Percentiles rank a stretch among this genome's conserved stretches.
These are phyloP conservation scores for Panopea generosa DNA, from an alignment of 2,888 invertebrate genomes.

Conservation along the genomic window DNA sequence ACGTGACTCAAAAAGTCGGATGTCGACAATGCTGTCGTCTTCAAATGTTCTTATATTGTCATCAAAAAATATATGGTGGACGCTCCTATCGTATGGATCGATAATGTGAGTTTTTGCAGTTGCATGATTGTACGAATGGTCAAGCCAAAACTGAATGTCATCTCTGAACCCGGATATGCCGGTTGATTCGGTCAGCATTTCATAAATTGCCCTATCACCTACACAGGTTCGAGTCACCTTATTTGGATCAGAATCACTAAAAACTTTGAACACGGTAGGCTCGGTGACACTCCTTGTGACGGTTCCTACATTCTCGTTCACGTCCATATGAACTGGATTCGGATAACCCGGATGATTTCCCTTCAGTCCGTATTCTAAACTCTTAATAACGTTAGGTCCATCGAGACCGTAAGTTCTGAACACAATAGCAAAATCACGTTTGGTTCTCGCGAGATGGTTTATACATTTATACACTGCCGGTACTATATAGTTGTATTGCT, in stretches of 20 bases:
- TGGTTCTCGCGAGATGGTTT: conserved; percentile 69
- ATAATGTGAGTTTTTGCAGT: conserved; percentile 83
- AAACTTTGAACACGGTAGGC: conserved; percentile 60
- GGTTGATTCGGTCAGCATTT: conserved; percentile 70
- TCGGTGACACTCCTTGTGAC: conserved; percentile 68
- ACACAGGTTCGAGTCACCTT: conserved; percentile 38
- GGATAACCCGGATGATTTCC: conserved; percentile 81
- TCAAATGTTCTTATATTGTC: conserved; percentile 83
- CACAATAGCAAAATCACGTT: conserved; percentile 81
- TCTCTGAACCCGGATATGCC: conserved; percentile 83
- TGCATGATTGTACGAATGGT: conserved; percentile 77
- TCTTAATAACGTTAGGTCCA: conserved; percentile 79
- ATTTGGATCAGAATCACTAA: conserved; percentile 15
- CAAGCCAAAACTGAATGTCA: conserved; percentile 82
- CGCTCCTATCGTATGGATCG: conserved; percentile 73
- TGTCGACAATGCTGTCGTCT: conserved; percentile 83
- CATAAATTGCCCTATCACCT: conserved; percentile 77
- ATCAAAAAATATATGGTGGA: conserved; percentile 84
- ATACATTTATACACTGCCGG: conserved; percentile 82
- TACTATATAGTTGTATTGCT: conserved; percentile 83
- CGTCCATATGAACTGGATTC: conserved; percentile 63
- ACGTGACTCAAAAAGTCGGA: conserved; percentile 75
- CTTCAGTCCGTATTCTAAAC: conserved; percentile 71
- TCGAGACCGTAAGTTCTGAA: conserved; percentile 84
- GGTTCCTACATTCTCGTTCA: conserved; percentile 72